Conservation (phyloP, 2,888 invertebrate genomes). For the Bellardia bayeri region DNA sequence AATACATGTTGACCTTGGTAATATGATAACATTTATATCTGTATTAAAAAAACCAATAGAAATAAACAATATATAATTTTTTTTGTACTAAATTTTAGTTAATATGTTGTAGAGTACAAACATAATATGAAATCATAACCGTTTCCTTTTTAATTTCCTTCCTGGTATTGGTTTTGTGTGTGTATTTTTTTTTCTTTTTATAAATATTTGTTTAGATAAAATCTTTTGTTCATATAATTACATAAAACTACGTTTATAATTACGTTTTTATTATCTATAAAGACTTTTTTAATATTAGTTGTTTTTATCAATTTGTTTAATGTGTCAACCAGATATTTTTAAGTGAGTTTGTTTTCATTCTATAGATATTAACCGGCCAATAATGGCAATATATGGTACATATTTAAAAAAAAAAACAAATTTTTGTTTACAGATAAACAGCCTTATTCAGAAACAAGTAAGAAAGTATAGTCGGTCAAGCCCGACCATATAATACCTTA, state of each 20-base stretch:
- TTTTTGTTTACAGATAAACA: no score
- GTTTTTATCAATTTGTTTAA: constrained; percentile 18
- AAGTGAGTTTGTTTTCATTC: background rate
- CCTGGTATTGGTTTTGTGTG: constrained; percentile 22
- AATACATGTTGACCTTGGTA: constrained; percentile 46
- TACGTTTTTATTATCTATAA: background rate
- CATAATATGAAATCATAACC: background rate
- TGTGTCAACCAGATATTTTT: background rate
- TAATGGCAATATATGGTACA: background rate
- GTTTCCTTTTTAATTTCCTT: constrained; percentile 32
- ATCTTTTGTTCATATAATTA: background rate
- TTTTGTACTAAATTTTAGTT: constrained; percentile 4
- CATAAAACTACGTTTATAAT: background rate
- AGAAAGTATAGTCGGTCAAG: no score
- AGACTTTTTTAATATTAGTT: background rate
- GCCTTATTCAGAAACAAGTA: no score
- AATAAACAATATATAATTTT: background rate
- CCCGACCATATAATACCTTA: no score
- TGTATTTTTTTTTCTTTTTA: background rate
- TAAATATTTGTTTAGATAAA: constrained; percentile 27
- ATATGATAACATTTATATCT: constrained; percentile 25
- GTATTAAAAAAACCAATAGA: background rate
- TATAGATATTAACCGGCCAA: background rate
- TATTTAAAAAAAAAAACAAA: background rate
- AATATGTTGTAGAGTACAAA: background rate